phyloP scores from a whole-genome alignment of 2,113 vertebrate genomes.

The Butastur rufipennis region DNA sequence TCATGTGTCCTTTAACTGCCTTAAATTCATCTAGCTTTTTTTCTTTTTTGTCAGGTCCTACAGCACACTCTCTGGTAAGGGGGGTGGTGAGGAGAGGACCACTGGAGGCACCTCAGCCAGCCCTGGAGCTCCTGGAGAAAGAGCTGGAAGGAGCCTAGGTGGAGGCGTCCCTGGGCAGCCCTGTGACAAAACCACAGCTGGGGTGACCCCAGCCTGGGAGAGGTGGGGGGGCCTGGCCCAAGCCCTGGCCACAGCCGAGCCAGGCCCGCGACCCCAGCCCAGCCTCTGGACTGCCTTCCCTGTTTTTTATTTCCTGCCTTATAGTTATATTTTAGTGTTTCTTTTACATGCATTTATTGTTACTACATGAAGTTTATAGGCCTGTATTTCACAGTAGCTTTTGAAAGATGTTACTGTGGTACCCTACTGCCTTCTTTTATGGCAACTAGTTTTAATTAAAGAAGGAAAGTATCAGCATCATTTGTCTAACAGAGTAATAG shows the following conservation, averaged over 20 bases:
- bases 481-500: neutral
- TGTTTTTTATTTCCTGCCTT: neutral
- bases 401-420: neutral
- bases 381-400: neutral
- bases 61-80: neutral
- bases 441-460: conserved; percentile 13
- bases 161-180: neutral
- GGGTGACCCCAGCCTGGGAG: neutral
- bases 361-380: neutral
- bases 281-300: neutral
- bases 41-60: neutral
- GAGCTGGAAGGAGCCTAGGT: neutral
- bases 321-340: neutral
- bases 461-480: neutral
- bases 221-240: accelerated
- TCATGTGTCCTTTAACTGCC: neutral
- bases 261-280: accelerated
- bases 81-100: neutral
- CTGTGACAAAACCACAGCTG: neutral
- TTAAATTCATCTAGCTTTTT: neutral
- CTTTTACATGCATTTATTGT: neutral
- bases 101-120: neutral
- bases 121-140: neutral
- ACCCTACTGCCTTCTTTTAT: neutral
- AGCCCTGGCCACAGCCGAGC: accelerated